Evolutionary conservation across 2,113 vertebrate genomes (phyloP), one percentile per base, ranked within the genome.

Genomic region (Sceloporus undulatus): DNA sequence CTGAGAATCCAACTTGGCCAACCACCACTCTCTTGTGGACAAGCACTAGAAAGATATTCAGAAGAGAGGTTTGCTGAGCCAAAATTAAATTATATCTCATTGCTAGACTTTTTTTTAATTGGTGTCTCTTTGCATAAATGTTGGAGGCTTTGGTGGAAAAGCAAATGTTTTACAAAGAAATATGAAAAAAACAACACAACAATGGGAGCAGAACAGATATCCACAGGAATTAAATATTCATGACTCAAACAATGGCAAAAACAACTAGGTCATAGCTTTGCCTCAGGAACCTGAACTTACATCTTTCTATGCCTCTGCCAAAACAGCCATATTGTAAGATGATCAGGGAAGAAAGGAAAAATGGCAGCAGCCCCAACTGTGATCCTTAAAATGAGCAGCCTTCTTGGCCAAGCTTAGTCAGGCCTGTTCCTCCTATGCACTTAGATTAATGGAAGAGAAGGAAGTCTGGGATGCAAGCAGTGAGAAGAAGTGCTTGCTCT

Each of bases 131-230:
- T 48, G 42, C 42, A 66, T 25, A 42, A 80, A 25, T 27, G 5
- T 19, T 70, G 19, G 42, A 56, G 18, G 80, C 65, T 0, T 84
- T 40, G 70, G 34, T 19, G 29, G 23, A 6, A 76, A 29, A 71
- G 82, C 14, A 84, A 71, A 34, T 73, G 9, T 54, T 89, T 82
- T 52, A 71, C 23, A 52, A 25, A 90, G 19, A 1, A 14, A 25
- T 84, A 59, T 76, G 42, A 34, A 38, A 82, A 90, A 91, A 9
- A 81, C 56, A 73, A 71, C n/a, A 62, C 34, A 34, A 34, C 34
- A 19, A 9, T 10, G 29, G 18, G 29, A 14, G 38, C 56, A 70
- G 29, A 82, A 38, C 25, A 59, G 59, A 66, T 48, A 71, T 0
- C 0, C 9, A 38, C 68, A 92, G 70, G 89, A 84, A 78, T 38